Conservation (phyloP, 2,797 vertebrate species). For the Pteropus rufus region DNA sequence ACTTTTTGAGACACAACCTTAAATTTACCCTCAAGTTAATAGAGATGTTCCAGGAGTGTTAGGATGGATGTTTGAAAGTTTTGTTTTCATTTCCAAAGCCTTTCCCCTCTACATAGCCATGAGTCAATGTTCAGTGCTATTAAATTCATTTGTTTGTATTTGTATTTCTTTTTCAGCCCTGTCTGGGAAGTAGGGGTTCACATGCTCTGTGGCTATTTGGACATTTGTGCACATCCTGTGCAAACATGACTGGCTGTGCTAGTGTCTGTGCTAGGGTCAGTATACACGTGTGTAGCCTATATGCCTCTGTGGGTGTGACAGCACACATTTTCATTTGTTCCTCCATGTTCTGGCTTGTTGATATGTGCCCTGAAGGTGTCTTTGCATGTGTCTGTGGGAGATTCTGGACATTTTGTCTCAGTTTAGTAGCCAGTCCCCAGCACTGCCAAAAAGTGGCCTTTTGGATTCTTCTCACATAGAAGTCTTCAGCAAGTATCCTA, state of each 20-base stretch:
- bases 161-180: slow-evolving; percentile 72
- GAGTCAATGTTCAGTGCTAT: slow-evolving; percentile 62
- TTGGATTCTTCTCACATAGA: not conserved
- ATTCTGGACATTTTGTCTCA: not conserved
- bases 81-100: not conserved
- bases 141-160: slow-evolving; percentile 49
- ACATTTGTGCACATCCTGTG: not conserved
- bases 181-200: not conserved
- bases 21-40: not conserved
- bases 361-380: not conserved
- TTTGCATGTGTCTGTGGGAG: not conserved
- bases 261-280: not conserved
- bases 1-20: slow-evolving; percentile 13
- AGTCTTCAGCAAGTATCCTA: not conserved
- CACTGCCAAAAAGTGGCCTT: not conserved
- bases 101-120: not conserved
- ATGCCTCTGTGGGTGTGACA: not conserved
- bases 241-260: not conserved
- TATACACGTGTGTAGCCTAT: not conserved
- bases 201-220: not conserved
- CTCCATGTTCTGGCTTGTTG: not conserved
- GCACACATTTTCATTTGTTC: not conserved
- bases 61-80: not conserved
- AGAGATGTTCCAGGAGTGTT: not conserved
- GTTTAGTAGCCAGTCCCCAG: not conserved